Percentiles rank a stretch among this genome's conserved stretches.
phyloP scores from a whole-genome alignment of 1,140 invertebrate species.

The Penaeus chinensis region DNA sequence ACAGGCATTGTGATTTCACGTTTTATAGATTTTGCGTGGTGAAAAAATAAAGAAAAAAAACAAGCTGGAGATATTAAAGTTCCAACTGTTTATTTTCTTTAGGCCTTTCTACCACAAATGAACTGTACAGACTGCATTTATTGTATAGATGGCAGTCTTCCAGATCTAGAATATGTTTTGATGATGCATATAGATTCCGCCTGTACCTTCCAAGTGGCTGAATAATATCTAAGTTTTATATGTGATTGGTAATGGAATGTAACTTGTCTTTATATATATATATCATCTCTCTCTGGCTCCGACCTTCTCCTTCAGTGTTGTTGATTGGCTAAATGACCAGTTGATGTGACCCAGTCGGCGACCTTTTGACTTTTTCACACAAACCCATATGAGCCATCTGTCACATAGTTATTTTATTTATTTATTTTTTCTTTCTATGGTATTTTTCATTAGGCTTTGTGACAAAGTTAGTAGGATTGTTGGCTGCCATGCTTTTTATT shows the following conservation, averaged over 20 bases:
- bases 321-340: conserved; percentile 4
- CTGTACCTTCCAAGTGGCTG: conserved; percentile 40
- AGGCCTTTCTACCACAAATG: too few relatives aligned
- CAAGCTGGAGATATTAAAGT: too few relatives aligned
- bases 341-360: not conserved
- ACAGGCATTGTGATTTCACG: conserved; percentile 4
- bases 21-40: not conserved
- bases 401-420: not conserved
- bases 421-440: too few relatives aligned
- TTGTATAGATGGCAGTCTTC: too few relatives aligned
- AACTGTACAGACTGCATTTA: too few relatives aligned
- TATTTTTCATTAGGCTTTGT: too few relatives aligned
- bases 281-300: conserved; percentile 3
- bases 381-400: not conserved
- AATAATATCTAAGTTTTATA: conserved; percentile 30
- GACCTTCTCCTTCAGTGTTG: not conserved
- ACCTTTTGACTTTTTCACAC: not conserved
- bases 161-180: not conserved
- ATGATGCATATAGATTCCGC: not conserved
- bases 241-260: conserved; percentile 41
- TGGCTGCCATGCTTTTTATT: too few relatives aligned
- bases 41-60: too few relatives aligned
- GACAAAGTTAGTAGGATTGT: too few relatives aligned
- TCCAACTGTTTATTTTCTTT: too few relatives aligned
- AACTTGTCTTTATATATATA: not conserved